Evolutionary conservation across 2,113 vertebrate genomes (phyloP).

Genomic region (cattle (Bos taurus)): DNA sequence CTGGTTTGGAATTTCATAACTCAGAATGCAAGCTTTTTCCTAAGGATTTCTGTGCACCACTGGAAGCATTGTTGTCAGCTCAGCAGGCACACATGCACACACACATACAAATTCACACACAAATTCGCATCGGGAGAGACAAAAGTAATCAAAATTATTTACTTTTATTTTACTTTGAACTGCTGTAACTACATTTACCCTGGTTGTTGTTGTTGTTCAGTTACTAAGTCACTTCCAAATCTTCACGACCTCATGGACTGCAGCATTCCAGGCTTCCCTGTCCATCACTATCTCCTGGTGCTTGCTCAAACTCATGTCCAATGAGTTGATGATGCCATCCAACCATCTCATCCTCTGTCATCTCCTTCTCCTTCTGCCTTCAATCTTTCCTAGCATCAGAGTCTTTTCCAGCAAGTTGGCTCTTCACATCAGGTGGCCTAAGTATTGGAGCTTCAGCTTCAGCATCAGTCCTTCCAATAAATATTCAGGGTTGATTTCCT

Average conservation of each 20-base stretch:
- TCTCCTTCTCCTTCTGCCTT: background rate
- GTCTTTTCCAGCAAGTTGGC: background rate
- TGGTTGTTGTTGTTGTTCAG: background rate
- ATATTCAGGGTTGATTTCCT: background rate
- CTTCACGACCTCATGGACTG: background rate
- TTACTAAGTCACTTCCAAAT: background rate
- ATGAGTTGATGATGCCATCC: background rate
- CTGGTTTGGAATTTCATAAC: background rate
- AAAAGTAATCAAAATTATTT: conserved; percentile 7
- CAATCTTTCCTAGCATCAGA: background rate
- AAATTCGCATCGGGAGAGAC: background rate
- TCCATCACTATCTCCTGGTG: background rate
- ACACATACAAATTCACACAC: background rate
- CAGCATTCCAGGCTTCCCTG: background rate
- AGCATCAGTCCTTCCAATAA: background rate
- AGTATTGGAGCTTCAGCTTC: background rate
- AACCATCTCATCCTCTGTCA: background rate
- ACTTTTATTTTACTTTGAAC: background rate
- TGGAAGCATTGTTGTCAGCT: background rate
- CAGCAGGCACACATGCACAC: background rate
- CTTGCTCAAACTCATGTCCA: background rate
- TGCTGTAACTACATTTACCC: background rate
- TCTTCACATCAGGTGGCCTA: background rate
- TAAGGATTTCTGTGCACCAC: background rate
- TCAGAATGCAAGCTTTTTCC: background rate